Base-by-base conservation (phyloP, 2,113 vertebrate species). In the Micronycteris hirsuta region DNA sequence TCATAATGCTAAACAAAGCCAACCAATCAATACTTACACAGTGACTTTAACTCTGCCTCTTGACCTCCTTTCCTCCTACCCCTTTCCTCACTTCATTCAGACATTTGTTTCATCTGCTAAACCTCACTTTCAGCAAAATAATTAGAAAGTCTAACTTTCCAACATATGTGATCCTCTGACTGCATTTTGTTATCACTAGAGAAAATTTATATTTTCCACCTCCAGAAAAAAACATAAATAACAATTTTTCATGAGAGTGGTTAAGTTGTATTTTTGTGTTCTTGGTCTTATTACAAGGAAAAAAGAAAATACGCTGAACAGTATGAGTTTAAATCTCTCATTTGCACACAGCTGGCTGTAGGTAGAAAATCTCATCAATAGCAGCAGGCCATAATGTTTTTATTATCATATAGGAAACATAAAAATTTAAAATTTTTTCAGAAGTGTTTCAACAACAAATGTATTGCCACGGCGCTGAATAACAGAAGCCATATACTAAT, bases 321-420 rank as follows among this genome's bases (percentile, higher is more conserved):
- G 17, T 80, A 22, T 68, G 36, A 73, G 36, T 92, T 94, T 63
- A 92, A 77, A 45, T 89, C 16, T 56, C 16, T 89, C 28, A 36
- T 89, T 95, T 93, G 26, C 36, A 93, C 63, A 86, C 68, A 86
- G 31, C 68, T 96, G 74, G n/a, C 31, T 86, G 7, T 67, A 58
- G 28, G 58, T 95, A 43, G 47, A 95, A 95, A 96, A 91, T 73
- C 52, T 92, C 87, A 86, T 67, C 19, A 95, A 31, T 49, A 52
- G 24, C 43, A 78, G 28, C 17, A 9, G 31, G 45, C 26, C 63
- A 89, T 71, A 91, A 70, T 81, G 17, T 38, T 56, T 78, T 90
- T 91, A 82, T 96, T 56, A 77, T 94, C 58, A 91, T 65, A 41
- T 26, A 81, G 15, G 45, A 91, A 81, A 71, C 38, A 65, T 71